Evolutionary conservation across 2,888 invertebrate genomes (phyloP).

Genomic region (Ptychoptera albimana): DNA sequence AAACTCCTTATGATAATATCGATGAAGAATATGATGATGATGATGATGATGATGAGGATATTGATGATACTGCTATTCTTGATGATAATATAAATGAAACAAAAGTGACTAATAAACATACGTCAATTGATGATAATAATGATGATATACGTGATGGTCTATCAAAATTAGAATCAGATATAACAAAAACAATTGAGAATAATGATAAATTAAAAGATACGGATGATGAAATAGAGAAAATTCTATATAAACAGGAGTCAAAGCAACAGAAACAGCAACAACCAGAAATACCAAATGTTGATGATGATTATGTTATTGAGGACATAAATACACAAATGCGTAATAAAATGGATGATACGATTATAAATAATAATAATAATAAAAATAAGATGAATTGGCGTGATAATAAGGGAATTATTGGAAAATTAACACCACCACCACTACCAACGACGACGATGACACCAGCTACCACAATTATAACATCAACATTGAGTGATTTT

Average conservation of each 20-base stretch:
- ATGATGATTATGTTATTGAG: conserved; percentile 11
- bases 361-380: background rate
- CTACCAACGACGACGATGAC: conserved; percentile 9
- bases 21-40: conserved; percentile 1
- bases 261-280: conserved; percentile 1
- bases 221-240: conserved; percentile 4
- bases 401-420: conserved; percentile 1
- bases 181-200: conserved; percentile 30
- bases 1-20: background rate
- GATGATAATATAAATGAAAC: conserved; percentile 2
- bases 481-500: conserved; percentile 7
- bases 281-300: conserved; percentile 7
- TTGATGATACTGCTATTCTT: background rate
- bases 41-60: background rate
- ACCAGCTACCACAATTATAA: conserved; percentile 9
- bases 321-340: conserved; percentile 6
- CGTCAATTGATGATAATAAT: conserved; percentile 12
- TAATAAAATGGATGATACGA: background rate
- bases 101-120: background rate
- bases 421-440: conserved; percentile 6
- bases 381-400: conserved; percentile 1
- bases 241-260: background rate
- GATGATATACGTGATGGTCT: conserved; percentile 28
- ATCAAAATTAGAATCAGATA: conserved; percentile 28
- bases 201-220: conserved; percentile 24